These are phyloP conservation scores for Crossaster papposus DNA, from an alignment of 53 echinoderm and acorn worm genomes.

Conservation along the genomic window DNA sequence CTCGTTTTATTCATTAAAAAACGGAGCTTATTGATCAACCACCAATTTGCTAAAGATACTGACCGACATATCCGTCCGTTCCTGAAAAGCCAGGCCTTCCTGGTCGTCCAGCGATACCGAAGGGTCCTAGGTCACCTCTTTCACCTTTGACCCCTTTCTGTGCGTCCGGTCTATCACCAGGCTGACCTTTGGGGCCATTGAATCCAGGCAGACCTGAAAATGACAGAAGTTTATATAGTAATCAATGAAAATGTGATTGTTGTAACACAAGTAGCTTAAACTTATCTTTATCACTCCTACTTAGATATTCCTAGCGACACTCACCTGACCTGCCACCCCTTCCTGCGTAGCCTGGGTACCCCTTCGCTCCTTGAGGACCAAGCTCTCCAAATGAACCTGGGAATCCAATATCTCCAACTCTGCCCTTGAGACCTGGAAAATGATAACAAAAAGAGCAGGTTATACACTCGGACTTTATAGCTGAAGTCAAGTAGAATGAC, in stretches of 20 bases:
- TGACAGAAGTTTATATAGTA: not conserved
- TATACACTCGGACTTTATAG: not conserved
- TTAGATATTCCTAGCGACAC: not conserved
- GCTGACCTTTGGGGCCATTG: constrained; percentile 63
- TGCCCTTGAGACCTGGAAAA: constrained; percentile 31
- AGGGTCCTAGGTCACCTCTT: constrained; percentile 31
- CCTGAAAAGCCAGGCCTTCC: constrained; percentile 46
- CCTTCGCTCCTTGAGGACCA: constrained; percentile 14
- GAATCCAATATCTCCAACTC: constrained; percentile 39
- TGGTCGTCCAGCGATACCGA: constrained; percentile 54
- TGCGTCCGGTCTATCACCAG: constrained; percentile 4
- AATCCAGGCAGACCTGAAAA: constrained; percentile 50
- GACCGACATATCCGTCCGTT: constrained; percentile 21
- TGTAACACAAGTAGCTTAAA: not conserved
- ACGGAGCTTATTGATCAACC: not conserved
- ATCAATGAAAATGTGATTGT: not conserved
- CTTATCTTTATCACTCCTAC: not conserved
- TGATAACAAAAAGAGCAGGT: not conserved
- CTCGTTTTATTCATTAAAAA: no score
- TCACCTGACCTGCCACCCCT: constrained; percentile 32
- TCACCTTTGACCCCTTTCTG: constrained; percentile 59
- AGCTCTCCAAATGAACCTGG: constrained; percentile 18
- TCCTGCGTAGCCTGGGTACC: constrained; percentile 18
- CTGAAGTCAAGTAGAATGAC: not conserved
- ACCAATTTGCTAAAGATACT: not conserved